Evolutionary conservation across 2,797 vertebrate genomes (phyloP), one percentile per base, ranked within the genome.

Genomic region (Linurgus olivaceus): DNA sequence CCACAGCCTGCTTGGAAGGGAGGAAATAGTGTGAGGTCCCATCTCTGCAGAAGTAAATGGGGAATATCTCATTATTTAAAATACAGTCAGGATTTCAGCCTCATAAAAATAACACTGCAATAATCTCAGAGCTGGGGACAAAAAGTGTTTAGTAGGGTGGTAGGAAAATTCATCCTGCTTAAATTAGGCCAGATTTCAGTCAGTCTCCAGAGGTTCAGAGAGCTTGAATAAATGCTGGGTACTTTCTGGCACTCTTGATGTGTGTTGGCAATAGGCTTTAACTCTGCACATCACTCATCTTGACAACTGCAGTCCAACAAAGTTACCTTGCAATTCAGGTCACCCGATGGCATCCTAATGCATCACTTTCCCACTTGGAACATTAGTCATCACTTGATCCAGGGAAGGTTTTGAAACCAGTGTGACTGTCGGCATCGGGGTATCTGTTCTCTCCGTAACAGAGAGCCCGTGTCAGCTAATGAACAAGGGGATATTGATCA

Each of bases 401-500:
- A 74, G 87, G 0, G 38, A 95, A 87, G 88, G 94, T 96, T 95
- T 96, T 96, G 96, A 97, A 97, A 96, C 94, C 93, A 93, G 96
- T 96, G 93, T 96, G 96, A 95, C 79, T 91, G 91, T 92, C 4
- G 1, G 71, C 51, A 0, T 91, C 26, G 91, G 79, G 94, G 61
- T 96, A 84, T 93, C 93, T 96, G 93, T 90, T 96, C 90, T 94
- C 67, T 73, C 79, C 2, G 0, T 76, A 88, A 80, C 76, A 91
- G 91, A 93, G 91, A 93, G 85, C 78, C 59, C 0, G 0, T 85
- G 83, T 87, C 92, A 96, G 90, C 92, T 96, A 96, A 96, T 87
- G 96, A 96, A 95, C 89, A 90, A 93, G 95, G 68, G 93, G 88
- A 95, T 97, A 96, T 96, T 97, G 96, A 97, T 96, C 95, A 97